Conservation (phyloP, 2,113 vertebrate species). For the Oreochromis spilurus region DNA sequence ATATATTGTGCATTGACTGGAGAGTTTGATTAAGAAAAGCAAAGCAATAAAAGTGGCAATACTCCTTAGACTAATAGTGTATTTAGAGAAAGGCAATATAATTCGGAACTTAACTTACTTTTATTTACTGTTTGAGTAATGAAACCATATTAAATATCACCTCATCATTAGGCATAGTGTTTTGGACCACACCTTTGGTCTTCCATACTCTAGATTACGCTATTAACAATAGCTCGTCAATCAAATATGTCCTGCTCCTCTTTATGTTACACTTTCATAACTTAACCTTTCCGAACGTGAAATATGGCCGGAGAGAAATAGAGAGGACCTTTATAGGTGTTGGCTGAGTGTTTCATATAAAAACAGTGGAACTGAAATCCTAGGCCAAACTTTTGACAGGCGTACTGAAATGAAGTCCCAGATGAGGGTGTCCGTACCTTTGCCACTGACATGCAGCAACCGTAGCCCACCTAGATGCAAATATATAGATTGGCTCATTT, state of each 20-base stretch:
- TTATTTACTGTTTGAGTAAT: neutral
- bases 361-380: conserved; percentile 69
- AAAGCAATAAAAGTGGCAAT: neutral
- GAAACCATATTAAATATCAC: neutral
- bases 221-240: conserved; percentile 20
- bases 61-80: neutral
- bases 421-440: conserved; percentile 53
- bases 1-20: neutral
- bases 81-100: neutral
- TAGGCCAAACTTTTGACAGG: conserved; percentile 73
- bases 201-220: neutral
- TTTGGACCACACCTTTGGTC: neutral
- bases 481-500: conserved; percentile 15
- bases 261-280: conserved; percentile 40
- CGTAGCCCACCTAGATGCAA: conserved; percentile 24
- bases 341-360: conserved; percentile 74
- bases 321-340: conserved; percentile 58
- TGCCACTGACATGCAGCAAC: conserved; percentile 47
- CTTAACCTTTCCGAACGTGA: conserved; percentile 58
- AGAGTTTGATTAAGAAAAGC: neutral
- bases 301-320: conserved; percentile 6
- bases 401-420: conserved; percentile 54
- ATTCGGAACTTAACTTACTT: neutral
- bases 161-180: neutral
- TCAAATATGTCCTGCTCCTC: conserved; percentile 32